Evolutionary conservation across 2,888 invertebrate genomes (phyloP), one percentile per base, ranked within the genome.

Genomic region (Nemurella pictetii): DNA sequence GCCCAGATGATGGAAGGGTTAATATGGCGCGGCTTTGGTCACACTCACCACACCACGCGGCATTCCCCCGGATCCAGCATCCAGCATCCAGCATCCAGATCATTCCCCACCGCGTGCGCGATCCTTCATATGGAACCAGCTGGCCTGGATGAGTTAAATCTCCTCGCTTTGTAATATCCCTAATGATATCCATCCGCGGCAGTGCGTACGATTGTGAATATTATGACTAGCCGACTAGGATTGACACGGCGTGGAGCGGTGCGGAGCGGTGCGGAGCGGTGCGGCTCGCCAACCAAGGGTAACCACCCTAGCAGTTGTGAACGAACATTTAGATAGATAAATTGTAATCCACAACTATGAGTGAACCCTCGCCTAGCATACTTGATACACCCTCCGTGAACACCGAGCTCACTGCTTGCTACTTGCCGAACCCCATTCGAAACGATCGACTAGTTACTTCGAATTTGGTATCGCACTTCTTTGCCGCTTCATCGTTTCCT

Each of bases 121-220:
- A 15, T 73, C 25, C 73, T 20, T 4, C 25, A 25, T 20, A 20
- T 89, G 89, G 89, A 88, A 89, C 89, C 90, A 90, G 90, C 90
- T 90, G 90, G 90, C 89, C 90, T 88, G 88, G 89, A 89, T 89
- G 89, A 89, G 90, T 90, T 90, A 90, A 90, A 90, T 90, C 90
- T 90, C 90, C 90, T 28, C 90, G 89, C 86, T 84, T 85, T 85
- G 86, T 87, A 86, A 87, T 87, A 87, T 87, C 86, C 87, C 86
- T 87, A 87, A 87, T 86, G 87, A 87, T 86, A 86, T 85, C 86
- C 84, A 83, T 85, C 84, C 83, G 81, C 82, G 83, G 85, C 83
- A 81, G 83, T 27, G 84, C 25, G 74, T 74, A 25, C 74, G 74
- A 74, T n/a, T n/a, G n/a, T n/a, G n/a, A n/a, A n/a, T n/a, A n/a